Percentiles rank a stretch among this genome's conserved stretches.
These are phyloP conservation scores for Triplophysa dalaica DNA, from an alignment of 2,113 vertebrate species.

Conservation along the genomic window DNA sequence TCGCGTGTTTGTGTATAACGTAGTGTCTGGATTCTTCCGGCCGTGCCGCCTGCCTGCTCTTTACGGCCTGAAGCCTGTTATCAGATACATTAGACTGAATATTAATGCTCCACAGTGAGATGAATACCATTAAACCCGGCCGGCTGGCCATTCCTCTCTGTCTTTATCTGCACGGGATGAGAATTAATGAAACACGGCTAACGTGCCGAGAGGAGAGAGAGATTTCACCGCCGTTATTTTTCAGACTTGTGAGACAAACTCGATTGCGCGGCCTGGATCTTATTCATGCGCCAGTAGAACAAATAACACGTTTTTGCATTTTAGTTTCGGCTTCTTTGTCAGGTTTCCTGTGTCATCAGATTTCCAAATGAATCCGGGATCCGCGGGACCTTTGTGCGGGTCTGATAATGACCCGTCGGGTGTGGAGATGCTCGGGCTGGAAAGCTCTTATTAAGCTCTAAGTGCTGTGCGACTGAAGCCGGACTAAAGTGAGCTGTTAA, in stretches of 20 bases:
- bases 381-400: constrained; percentile 87
- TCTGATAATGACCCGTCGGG: constrained; percentile 90
- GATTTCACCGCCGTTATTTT: constrained; percentile 53
- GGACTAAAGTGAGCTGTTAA: constrained; percentile 99
- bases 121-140: constrained; percentile 94
- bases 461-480: constrained; percentile 93
- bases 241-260: constrained; percentile 64
- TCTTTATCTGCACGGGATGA: constrained; percentile 90
- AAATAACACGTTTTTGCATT: constrained; percentile 84
- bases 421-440: constrained; percentile 90
- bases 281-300: constrained; percentile 68
- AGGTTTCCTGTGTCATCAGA: constrained; percentile 26
- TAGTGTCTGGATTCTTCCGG: not conserved
- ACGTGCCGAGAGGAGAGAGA: constrained; percentile 58
- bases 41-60: constrained; percentile 80
- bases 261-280: constrained; percentile 46
- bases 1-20: not conserved
- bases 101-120: constrained; percentile 95
- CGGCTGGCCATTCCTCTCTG: constrained; percentile 93
- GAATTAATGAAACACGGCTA: constrained; percentile 92
- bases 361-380: constrained; percentile 83
- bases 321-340: constrained; percentile 13
- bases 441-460: constrained; percentile 98
- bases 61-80: constrained; percentile 91
- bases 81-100: constrained; percentile 98